Base-by-base conservation (phyloP, 35 echinoderm and acorn worm genomes). In the Stichopus chloronotus region DNA sequence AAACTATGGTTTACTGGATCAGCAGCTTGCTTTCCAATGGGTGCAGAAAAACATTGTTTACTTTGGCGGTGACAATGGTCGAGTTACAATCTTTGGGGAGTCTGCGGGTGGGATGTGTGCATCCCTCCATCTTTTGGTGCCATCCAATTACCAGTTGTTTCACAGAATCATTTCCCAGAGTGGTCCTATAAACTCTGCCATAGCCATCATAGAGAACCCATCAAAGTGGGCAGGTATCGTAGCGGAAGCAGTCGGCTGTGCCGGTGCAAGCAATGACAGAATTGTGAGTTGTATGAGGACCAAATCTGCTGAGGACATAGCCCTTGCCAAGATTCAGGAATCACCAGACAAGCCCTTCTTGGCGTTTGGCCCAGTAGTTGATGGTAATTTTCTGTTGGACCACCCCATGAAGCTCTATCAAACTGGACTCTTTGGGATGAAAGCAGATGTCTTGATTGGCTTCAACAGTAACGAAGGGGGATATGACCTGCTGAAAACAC, bases 1-100 rank as follows among this genome's bases (percentile, higher is more conserved):
- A 59, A 99, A 99, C 79, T 99, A 95, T 65, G 97, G 95, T 19
- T 89, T 99, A 4, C 82, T 95, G 19, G 97, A 99, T 82, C 97
- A 99, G 61, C 81, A 92, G 10, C 77, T 95, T 57, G 97, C 94
- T 12, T 69, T 96, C 6, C 87, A 79, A 55, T 99, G 97, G 97
- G 90, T 99, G 4, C 92, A 95, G 71, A 78, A 87, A 54, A 94
- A 99, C 84, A 99, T 99, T 55, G 86, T 92, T 8, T 23, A 82
- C 23, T 99, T 99, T 92, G 97, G 97, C 58, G 97, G 97, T 58
- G 92, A 96, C 77, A 87, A 81, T 43, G 58, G 88, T 10, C 56
- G 81, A 17, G 82, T 99, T 17, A 96, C 97, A 53, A 95, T 98
- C 61, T 81, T 95, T 95, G 95, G 97, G 1, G 95, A 96, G 58